phyloP scores from a whole-genome alignment of 1,140 invertebrate species.

The Drosophila oshimai region DNA sequence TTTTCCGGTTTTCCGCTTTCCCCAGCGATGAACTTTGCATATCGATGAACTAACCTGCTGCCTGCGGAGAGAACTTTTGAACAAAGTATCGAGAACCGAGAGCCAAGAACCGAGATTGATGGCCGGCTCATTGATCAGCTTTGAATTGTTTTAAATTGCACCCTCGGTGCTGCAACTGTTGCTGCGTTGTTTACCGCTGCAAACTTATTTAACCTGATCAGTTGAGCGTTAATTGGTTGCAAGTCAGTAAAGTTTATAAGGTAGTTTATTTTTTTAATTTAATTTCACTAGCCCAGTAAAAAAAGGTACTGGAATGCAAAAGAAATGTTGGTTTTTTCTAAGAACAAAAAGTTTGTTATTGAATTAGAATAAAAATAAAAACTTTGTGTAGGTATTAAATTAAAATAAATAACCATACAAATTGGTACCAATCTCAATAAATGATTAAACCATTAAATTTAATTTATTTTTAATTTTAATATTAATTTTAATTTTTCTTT shows the following conservation, averaged over 20 bases:
- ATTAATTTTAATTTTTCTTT: too few relatives aligned
- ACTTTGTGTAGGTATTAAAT: too few relatives aligned
- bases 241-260: constrained; percentile 1
- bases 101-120: constrained; percentile 60
- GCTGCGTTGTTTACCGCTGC: neutral
- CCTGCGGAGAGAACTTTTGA: constrained; percentile 27
- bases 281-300: neutral
- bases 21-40: constrained; percentile 34
- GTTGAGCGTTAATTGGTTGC: constrained; percentile 5
- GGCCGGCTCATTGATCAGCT: constrained; percentile 43
- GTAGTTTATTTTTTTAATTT: neutral
- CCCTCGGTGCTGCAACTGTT: neutral
- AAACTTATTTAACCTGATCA: neutral
- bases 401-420: too few relatives aligned
- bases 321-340: too few relatives aligned
- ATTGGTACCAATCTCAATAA: too few relatives aligned
- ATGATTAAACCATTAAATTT: too few relatives aligned
- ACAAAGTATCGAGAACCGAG: constrained; percentile 26
- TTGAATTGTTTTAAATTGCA: constrained; percentile 58
- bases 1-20: neutral
- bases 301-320: too few relatives aligned
- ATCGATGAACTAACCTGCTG: constrained; percentile 63
- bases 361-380: too few relatives aligned
- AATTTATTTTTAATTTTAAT: too few relatives aligned
- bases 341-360: too few relatives aligned